Base-by-base conservation (phyloP, 2,888 invertebrate species). In the Dugesia japonica region DNA sequence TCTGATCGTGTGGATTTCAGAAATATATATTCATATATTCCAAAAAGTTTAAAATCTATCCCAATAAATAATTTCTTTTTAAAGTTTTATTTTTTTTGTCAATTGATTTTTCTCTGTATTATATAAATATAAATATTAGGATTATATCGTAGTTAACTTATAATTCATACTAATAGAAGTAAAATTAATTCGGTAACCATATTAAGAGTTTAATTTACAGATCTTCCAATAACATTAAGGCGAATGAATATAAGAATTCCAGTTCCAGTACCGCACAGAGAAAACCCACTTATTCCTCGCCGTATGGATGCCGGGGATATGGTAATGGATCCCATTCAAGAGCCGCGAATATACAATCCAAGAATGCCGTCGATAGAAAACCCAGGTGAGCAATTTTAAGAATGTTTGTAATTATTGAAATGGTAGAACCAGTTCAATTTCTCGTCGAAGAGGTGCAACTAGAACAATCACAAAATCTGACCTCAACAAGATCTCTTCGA, bases 361-460 rank as follows among this genome's bases (percentile, higher is more conserved):
- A 56, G 56, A 23, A 4, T 56, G n/a, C 56, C 23, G 17, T 9
- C n/a, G 56, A 56, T 56, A n/a, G 56, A 56, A 56, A 56, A 56
- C n/a, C 56, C 56, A 56, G 56, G 56, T 56, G 4, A n/a, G 17
- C 23, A 56, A 20, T 9, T 56, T 20, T 56, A 20, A 13, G 17
- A 56, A 7, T 7, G 7, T 9, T 56, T 9, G 4, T 56, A 56
- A 13, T 56, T 56, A 4, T 4, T 56, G 17, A 56, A 56, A 56
- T 56, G 23, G n/a, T 23, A 56, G 56, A 56, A n/a, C 56, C 56
- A 56, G 17, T 56, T 13, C n/a, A 20, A 23, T 56, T 56, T 56
- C 56, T 56, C 56, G 56, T 56, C 4, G 56, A 56, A 56, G 56
- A 56, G 56, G 56, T 56, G 56, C 20, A 56, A 56, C 56, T 56